Evolutionary conservation across 2,888 invertebrate genomes (phyloP), one percentile per base, ranked within the genome.

Genomic region (Leucoptera coffeella): DNA sequence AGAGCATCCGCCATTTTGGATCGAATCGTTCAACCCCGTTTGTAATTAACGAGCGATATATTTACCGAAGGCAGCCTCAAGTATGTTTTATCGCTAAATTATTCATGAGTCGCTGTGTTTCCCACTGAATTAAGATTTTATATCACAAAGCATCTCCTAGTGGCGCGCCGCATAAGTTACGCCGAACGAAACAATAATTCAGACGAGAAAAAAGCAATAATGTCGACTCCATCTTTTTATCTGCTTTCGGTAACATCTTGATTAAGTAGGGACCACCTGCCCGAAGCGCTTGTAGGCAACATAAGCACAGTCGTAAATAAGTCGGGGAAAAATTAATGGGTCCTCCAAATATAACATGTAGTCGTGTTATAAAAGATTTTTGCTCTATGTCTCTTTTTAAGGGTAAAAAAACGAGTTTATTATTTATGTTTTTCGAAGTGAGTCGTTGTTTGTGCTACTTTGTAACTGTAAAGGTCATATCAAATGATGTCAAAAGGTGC

Each of bases 201-300:
- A 64, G 47, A 38, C 49, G 55, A 56, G 58, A 58, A 59, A 60
- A 50, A 47, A 58, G 57, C 46, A 13, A 29, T 15, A 19, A 22
- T 22, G 23, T 21, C 12, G 27, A 53, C 47, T 48, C 40, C 45
- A 45, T 35, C 47, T 47, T 54, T 54, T 56, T 50, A 29, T 61
- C 57, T 53, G 46, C 49, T 58, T 62, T 65, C 49, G 55, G 65
- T 64, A 62, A 69, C 67, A 51, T 67, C 69, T 69, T 69, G 67
- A 69, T 69, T 69, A 69, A 69, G 61, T 61, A 49, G 47, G 54
- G 69, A 67, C 69, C 69, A 69, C 69, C 69, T 69, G 67, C 67
- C 45, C 35, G 54, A 19, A 44, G 46, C 38, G 47, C 41, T 53
- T 17, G 29, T 30, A 24, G 14, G 45, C 51, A 55, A 53, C 41